phyloP scores from a whole-genome alignment of 2,113 vertebrate genomes.

The Phyllostomus discolor region DNA sequence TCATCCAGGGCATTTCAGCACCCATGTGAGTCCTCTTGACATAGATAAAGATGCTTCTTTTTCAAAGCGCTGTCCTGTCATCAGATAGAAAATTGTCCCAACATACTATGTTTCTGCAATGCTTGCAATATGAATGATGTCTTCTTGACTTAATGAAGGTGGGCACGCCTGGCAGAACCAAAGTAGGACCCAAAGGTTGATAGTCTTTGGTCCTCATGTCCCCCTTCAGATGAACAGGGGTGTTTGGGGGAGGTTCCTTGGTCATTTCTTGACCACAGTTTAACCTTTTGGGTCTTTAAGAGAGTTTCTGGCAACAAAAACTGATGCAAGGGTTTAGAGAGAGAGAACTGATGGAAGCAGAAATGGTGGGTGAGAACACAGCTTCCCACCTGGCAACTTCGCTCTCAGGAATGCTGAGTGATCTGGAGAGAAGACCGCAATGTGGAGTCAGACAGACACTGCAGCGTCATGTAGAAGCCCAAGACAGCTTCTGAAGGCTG shows the following conservation, averaged over 20 bases:
- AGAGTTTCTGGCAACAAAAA: not conserved
- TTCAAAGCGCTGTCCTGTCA: not conserved
- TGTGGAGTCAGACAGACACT: accelerated
- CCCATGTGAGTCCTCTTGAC: not conserved
- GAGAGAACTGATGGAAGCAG: not conserved
- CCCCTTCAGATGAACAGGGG: not conserved
- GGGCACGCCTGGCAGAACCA: too few species aligned
- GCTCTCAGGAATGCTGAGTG: not conserved
- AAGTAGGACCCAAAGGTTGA: accelerated
- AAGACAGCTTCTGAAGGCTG: not conserved
- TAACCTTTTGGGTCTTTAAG: not conserved
- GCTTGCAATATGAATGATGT: not conserved
- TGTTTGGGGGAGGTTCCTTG: not conserved
- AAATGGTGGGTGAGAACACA: not conserved
- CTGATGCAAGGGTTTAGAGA: not conserved
- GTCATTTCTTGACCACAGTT: not conserved
- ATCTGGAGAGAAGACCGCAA: not conserved
- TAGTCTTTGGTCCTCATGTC: not conserved
- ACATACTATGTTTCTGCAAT: too few species aligned
- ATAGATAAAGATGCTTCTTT: not conserved
- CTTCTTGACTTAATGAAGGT: not conserved
- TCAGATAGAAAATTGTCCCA: not conserved
- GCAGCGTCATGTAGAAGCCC: accelerated
- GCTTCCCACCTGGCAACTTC: not conserved
- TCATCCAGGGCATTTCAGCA: not conserved